Base-by-base conservation (phyloP, 1,140 invertebrate species). In the Lethrus apterus region DNA sequence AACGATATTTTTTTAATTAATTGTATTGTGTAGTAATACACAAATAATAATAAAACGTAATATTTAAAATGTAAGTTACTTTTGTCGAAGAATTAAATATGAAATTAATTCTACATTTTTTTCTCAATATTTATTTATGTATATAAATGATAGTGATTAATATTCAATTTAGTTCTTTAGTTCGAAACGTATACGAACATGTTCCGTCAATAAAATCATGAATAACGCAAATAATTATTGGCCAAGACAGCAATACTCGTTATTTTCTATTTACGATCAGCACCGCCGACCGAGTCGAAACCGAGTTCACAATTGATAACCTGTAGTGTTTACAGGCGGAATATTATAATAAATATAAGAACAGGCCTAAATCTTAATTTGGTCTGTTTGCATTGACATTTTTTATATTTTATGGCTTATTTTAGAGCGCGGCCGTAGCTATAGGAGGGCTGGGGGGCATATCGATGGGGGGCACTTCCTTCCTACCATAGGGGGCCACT, bases 361-460 rank as follows among this genome's bases (percentile, higher is more conserved):
- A n/a, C n/a, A n/a, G 34, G 15, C 24, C 50, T 52, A 53, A 53
- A 53, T 53, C 51, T 53, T 53, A 49, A 53, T 53, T 53, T 50
- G 35, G 50, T 30, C 14, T 46, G 29, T 48, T 53, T 35, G 46
- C 48, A 56, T 56, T 58, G 56, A 58, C 56, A 54, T 58, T 58
- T 55, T 55, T 53, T 47, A 51, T 58, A 55, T 49, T 58, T 58
- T 58, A 58, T 58, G 51, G 54, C 49, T 56, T 53, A 56, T 56
- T 58, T 58, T 50, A 48, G 48, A 46, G 35, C 20, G 15, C 31
- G 29, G 31, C 33, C 31, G 19, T 18, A 11, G 38, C 17, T 34
- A 7, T 34, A 9, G 29, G 19, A n/a, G 34, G 15, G 38, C 4
- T 7, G 31, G 32, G 42, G 48, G 45, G 48, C 23, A 36, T 41